Base-by-base conservation (phyloP, 2,797 vertebrate species). In the Rhodeus uyekii region DNA sequence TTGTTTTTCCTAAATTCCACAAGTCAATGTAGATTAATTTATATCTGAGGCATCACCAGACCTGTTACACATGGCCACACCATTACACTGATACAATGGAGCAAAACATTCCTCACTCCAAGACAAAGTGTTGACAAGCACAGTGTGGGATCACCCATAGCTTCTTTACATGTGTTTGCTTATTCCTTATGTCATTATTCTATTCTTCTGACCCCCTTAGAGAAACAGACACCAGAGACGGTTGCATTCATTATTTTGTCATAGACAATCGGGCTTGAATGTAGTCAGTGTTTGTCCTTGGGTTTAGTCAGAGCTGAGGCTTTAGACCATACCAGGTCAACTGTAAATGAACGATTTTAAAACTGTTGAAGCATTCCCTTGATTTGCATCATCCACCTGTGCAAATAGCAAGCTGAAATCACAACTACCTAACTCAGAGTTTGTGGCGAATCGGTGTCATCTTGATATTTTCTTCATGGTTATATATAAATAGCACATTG, bases 51-150 rank as follows among this genome's bases (percentile, higher is more conserved):
- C 50, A 29, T 85, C 73, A 82, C 68, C 75, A 73, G 86, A 82
- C 87, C 79, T 87, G 91, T 92, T 93, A 90, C 92, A 93, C 91
- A 91, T 92, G 87, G 86, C 88, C 89, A 92, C 90, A 91, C 89
- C 89, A 85, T 88, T 87, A 85, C 86, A 88, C 87, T 44, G 19
- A 86, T 86, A 93, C 89, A 93, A 91, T 84, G 89, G 86, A 86
- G 22, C n/a, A 53, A 85, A 85, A 75, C 87, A 87, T 90, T 91
- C 86, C 88, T 90, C 77, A 61, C 36, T 72, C 86, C 34, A n/a
- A 81, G 50, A 76, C 83, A 85, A 86, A 58, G 65, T 80, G 86
- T 87, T 90, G 87, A 87, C 80, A 86, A 78, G 87, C 84, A 53
- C 87, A 86, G 86, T 92, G 88, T 90, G 91, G 90, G 83, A 86